phyloP scores from a whole-genome alignment of 2,888 invertebrate genomes.

The Dynastes maya region DNA sequence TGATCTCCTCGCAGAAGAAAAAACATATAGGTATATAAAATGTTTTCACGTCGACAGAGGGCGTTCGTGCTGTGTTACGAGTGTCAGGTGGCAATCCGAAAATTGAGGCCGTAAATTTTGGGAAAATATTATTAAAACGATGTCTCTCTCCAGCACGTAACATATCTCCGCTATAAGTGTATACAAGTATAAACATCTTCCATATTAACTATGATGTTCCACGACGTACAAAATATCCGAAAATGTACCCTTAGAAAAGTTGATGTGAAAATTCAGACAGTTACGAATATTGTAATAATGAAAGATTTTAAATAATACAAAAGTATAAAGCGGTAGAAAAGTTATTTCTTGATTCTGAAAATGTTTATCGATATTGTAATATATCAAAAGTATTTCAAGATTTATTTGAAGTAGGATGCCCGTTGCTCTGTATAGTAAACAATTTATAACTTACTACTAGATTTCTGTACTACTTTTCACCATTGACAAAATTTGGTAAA shows the following conservation, averaged over 20 bases:
- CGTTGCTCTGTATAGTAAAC: too few species aligned
- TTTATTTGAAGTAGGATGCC: too few species aligned
- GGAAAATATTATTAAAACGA: slow-evolving; percentile 25
- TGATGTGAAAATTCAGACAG: background rate
- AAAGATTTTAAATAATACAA: too few species aligned
- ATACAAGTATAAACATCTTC: background rate
- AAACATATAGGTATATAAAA: slow-evolving; percentile 16
- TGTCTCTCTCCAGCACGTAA: background rate
- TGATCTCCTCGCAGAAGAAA: slow-evolving; percentile 23
- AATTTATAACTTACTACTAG: too few species aligned
- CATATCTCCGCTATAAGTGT: background rate
- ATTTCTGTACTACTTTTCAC: too few species aligned
- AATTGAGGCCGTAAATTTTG: slow-evolving; percentile 32
- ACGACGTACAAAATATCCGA: background rate
- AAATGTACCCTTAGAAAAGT: background rate
- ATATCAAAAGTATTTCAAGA: too few species aligned
- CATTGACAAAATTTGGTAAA: too few species aligned
- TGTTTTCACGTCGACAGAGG: slow-evolving; percentile 15
- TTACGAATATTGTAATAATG: too few species aligned
- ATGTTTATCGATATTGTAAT: too few species aligned
- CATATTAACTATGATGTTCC: background rate
- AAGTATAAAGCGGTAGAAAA: too few species aligned
- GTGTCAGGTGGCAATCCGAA: slow-evolving; percentile 32
- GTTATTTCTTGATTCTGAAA: too few species aligned
- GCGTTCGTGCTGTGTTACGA: background rate